Base-by-base conservation (phyloP, 2,113 vertebrate genomes). In the Hemicordylus capensis region DNA sequence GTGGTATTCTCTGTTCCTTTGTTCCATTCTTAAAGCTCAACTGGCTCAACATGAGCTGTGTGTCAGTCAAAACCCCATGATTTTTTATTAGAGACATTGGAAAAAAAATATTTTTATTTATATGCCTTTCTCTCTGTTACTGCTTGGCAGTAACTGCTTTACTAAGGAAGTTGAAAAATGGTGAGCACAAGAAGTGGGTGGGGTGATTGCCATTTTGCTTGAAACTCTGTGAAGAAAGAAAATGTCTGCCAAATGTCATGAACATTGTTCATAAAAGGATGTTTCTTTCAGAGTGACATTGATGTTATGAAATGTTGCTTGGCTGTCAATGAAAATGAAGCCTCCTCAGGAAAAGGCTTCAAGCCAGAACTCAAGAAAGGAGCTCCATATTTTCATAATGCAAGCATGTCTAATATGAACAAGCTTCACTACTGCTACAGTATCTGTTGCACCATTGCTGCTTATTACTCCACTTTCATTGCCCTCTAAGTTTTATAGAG, bases 21-120 rank as follows among this genome's bases (percentile, higher is more conserved):
- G 51, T 81, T 79, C 66, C 75, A 91, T 80, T 85, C 64, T 77
- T 31, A 46, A 80, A 91, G 76, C 87, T 79, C n/a, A n/a, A 9
- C 31, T 70, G 46, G 6, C 70, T 85, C 67, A 42, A 77, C 15
- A 66, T 15, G 1, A 87, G 76, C 76, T 73, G 4, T 24, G 22
- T 1, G 22, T n/a, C 42, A 22, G 6, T 61, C 61, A 81, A 83
- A 89, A 44, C 70, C 15, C 34, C 37, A 72, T 67, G n/a, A 51
- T 87, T 67, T 46, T 63, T 63, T 64, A 76, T 72, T 78, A 59
- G 44, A 74, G 0, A 37, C 24, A 34, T 34, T 28, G 69, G 39
- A 6, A 12, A 4, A 44, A 26, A n/a, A 73, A 75, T 26, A 22
- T 2, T 19, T 42, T 31, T 46, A 1, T 83, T 85, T 77, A 0